These are phyloP conservation scores for Oxygymnocypris stewartii DNA, from an alignment of 2,113 vertebrate species.

Conservation along the genomic window DNA sequence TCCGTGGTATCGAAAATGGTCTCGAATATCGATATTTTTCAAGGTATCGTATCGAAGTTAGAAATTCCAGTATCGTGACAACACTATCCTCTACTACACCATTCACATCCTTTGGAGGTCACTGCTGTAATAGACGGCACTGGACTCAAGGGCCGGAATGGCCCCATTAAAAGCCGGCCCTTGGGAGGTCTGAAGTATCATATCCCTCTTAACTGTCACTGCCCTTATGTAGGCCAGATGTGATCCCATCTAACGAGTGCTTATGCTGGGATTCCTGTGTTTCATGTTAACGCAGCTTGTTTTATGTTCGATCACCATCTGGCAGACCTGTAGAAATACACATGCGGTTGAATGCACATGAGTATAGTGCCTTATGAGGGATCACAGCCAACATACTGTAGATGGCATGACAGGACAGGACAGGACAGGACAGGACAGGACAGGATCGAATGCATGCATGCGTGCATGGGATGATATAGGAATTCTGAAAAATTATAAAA, in stretches of 20 bases:
- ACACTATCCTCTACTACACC: not conserved
- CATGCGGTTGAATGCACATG: not conserved
- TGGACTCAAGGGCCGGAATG: slow-evolving; percentile 14
- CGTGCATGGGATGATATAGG: slow-evolving; percentile 1
- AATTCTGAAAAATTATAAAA: not conserved
- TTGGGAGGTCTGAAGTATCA: slow-evolving; percentile 3
- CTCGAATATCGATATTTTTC: no score
- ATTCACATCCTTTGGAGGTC: not conserved
- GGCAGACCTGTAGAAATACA: not conserved
- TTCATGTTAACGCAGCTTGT: slow-evolving; percentile 7
- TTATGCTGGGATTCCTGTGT: not conserved
- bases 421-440: no score
- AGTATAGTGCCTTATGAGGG: slow-evolving; percentile 50
- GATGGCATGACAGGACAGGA: slow-evolving; percentile 38
- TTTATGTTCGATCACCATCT: slow-evolving; percentile 2
- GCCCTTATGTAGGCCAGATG: not conserved
- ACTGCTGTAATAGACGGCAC: slow-evolving; percentile 24
- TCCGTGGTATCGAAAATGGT: no score
- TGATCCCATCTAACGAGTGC: not conserved
- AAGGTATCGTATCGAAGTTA: no score
- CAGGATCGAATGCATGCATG: not conserved
- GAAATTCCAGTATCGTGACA: no score
- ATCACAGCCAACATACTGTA: slow-evolving; percentile 26
- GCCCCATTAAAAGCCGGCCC: slow-evolving; percentile 10
- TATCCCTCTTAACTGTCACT: slow-evolving; percentile 7